A percentile compares a stretch with the other conserved stretches of the same genome.
Evolutionary conservation across 2,888 invertebrate species (phyloP).

Genomic region (Stenotaenia linearis): DNA sequence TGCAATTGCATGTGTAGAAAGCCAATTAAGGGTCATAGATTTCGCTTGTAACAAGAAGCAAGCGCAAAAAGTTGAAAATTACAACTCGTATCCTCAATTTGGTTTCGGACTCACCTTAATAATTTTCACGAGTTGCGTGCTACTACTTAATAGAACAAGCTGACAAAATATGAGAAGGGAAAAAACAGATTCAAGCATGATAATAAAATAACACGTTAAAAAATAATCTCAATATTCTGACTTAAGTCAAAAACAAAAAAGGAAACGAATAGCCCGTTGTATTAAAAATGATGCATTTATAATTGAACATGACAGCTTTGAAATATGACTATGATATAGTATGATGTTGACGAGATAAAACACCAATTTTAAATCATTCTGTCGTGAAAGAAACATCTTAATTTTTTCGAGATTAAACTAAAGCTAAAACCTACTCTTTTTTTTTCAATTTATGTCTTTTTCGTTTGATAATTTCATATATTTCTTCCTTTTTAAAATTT

Average conservation of each 20-base stretch:
- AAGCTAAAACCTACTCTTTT: not conserved
- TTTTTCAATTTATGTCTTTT: not conserved
- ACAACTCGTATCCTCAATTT: slow-evolving; percentile 8
- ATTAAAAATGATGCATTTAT: slow-evolving; percentile 24
- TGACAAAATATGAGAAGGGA: not conserved
- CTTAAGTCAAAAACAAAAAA: not conserved
- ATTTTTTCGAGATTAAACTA: not conserved
- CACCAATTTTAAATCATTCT: slow-evolving; percentile 20
- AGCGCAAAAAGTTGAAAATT: not conserved
- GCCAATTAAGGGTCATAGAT: slow-evolving; percentile 19
- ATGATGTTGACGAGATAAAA: slow-evolving; percentile 19
- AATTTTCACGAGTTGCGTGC: not conserved
- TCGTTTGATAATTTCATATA: not conserved
- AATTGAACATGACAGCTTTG: slow-evolving; percentile 10
- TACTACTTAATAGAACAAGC: not conserved
- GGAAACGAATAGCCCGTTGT: slow-evolving; percentile 4
- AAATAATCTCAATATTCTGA: not conserved
- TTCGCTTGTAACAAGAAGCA: slow-evolving; percentile 20
- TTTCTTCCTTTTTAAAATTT: not conserved
- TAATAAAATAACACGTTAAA: not conserved
- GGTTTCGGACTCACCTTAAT: not conserved
- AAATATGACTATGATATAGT: slow-evolving; percentile 19
- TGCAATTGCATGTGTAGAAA: slow-evolving; percentile 24
- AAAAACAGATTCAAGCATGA: not conserved
- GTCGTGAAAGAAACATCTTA: slow-evolving; percentile 12